Percentiles rank a stretch among this genome's conserved stretches.
These are phyloP conservation scores for Andinoacara biseriatus DNA, from an alignment of 2,113 vertebrate species.

Conservation along the genomic window DNA sequence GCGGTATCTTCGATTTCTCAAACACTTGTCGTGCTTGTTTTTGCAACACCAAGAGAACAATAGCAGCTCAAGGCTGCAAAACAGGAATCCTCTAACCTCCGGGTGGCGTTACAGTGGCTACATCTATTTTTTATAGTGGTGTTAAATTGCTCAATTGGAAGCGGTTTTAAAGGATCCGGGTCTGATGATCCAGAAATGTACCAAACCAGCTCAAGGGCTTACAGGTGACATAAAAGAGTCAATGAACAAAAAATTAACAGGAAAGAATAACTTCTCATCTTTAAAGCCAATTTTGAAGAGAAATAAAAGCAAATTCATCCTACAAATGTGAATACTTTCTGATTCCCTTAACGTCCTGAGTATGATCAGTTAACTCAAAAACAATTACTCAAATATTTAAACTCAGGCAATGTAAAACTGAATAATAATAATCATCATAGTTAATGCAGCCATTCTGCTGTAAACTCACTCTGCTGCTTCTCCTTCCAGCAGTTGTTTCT, in stretches of 20 bases:
- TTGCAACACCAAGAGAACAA: neutral
- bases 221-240: neutral
- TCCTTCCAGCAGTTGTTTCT: constrained; percentile 99
- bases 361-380: neutral
- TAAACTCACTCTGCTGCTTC: constrained; percentile 93
- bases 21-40: accelerated
- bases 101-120: neutral
- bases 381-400: neutral
- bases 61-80: neutral
- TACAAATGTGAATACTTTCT: neutral
- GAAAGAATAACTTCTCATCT: neutral
- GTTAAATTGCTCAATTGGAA: neutral
- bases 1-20: neutral
- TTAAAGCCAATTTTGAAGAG: neutral
- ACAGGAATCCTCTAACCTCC: neutral
- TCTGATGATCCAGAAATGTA: neutral
- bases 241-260: neutral
- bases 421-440: neutral
- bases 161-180: neutral
- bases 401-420: neutral
- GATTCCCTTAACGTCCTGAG: neutral
- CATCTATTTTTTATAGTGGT: constrained; percentile 8
- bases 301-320: neutral
- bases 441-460: neutral
- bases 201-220: neutral